These are phyloP conservation scores for Leptopilina boulardi DNA, from an alignment of 1,140 invertebrate genomes.

Conservation along the genomic window DNA sequence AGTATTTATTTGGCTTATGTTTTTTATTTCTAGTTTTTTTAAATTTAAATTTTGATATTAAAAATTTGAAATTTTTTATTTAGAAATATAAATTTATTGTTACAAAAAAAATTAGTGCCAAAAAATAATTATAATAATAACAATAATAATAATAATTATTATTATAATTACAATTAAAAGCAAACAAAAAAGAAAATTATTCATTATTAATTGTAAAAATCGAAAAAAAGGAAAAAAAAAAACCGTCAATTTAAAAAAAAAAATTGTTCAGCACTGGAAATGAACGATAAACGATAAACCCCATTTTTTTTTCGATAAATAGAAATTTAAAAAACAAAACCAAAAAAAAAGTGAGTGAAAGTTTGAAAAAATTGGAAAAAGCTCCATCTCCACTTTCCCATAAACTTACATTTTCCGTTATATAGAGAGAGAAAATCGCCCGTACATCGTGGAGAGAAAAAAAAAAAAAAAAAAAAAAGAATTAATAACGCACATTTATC, in stretches of 20 bases:
- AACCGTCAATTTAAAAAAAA: neutral
- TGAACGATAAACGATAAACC: constrained; percentile 12
- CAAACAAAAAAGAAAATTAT: no score
- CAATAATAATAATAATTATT: no score
- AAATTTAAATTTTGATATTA: no score
- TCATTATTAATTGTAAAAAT: no score
- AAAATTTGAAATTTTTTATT: no score
- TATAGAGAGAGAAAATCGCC: constrained; percentile 24
- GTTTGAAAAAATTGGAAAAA: neutral
- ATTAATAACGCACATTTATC: constrained; percentile 1
- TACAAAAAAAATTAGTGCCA: no score
- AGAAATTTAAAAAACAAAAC: no score
- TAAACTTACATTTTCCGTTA: constrained; percentile 25
- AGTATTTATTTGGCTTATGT: no score
- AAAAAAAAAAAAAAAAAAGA: neutral
- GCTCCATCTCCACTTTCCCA: constrained; percentile 33
- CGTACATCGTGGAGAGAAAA: constrained; percentile 23
- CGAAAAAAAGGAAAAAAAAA: neutral
- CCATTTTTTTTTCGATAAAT: neutral
- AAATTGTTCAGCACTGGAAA: constrained; percentile 15
- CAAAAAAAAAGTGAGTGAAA: neutral
- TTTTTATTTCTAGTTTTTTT: no score
- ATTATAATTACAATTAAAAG: no score
- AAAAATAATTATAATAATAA: no score
- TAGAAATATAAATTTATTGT: no score